phyloP scores from a whole-genome alignment of 2,797 vertebrate genomes.

The Enteromius afrohamiltoni region DNA sequence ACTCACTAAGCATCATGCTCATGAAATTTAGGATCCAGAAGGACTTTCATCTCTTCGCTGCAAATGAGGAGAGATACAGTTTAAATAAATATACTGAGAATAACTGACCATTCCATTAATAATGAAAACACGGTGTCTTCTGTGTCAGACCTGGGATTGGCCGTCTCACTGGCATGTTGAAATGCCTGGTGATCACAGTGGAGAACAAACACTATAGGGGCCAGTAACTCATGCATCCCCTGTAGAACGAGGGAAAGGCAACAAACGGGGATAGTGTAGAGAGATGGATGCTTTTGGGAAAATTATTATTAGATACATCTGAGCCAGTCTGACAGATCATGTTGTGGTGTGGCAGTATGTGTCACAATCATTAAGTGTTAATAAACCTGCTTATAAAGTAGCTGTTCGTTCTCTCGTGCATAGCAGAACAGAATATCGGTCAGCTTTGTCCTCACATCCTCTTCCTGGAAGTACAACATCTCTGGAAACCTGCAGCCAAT shows the following conservation, averaged over 20 bases:
- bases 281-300: slow-evolving; percentile 20
- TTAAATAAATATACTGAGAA: not conserved
- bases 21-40: slow-evolving; percentile 90
- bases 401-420: slow-evolving; percentile 96
- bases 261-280: not conserved
- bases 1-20: slow-evolving; percentile 99
- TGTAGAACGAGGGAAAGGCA: slow-evolving; percentile 63
- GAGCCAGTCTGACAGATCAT: not conserved
- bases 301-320: not conserved
- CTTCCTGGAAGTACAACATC: slow-evolving; percentile 97
- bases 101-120: not conserved
- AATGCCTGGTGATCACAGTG: slow-evolving; percentile 99
- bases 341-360: slow-evolving; percentile 2
- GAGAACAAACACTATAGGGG: slow-evolving; percentile 93
- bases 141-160: slow-evolving; percentile 86
- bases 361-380: slow-evolving; percentile 18
- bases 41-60: slow-evolving; percentile 95
- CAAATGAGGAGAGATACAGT: slow-evolving; percentile 39
- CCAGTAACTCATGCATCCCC: slow-evolving; percentile 98
- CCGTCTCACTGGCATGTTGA: slow-evolving; percentile 94
- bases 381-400: slow-evolving; percentile 97
- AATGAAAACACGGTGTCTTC: not conserved
- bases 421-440: slow-evolving; percentile 99
- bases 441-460: slow-evolving; percentile 94
- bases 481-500: slow-evolving; percentile 88